These are phyloP conservation scores for Mus minutoides DNA, from an alignment of 2,797 vertebrate genomes.

Conservation along the genomic window DNA sequence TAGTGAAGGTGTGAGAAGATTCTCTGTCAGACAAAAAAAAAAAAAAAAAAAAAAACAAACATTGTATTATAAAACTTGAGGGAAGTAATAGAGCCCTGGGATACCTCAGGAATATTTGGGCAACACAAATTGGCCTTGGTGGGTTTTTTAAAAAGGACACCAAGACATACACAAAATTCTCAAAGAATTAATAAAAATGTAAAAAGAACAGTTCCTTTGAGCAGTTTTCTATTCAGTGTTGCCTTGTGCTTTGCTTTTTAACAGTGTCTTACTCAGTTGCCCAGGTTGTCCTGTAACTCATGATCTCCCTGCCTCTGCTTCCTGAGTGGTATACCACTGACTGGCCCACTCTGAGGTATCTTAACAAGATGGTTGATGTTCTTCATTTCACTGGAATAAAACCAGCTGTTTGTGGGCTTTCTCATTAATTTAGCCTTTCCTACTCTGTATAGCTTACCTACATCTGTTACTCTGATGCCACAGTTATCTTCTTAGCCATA, in stretches of 20 bases:
- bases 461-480: not conserved
- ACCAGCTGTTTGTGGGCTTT: not conserved
- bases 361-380: constrained; percentile 21
- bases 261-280: not conserved
- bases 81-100: not conserved
- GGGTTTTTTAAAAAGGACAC: not conserved
- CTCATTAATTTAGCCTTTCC: not conserved
- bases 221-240: not conserved
- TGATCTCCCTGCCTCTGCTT: not conserved
- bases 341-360: not conserved
- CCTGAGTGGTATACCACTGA: not conserved
- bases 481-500: constrained; percentile 43
- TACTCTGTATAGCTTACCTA: not conserved
- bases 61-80: not conserved
- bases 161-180: not conserved
- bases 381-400: constrained; percentile 44
- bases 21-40: not conserved
- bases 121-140: not conserved
- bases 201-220: not conserved
- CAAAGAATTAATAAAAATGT: not conserved
- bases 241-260: not conserved
- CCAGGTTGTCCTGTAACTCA: not conserved
- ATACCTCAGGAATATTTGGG: not conserved
- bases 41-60: no score
- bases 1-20: not conserved